Conservation (phyloP, 2,113 vertebrate species). For the Coturnix japonica region DNA sequence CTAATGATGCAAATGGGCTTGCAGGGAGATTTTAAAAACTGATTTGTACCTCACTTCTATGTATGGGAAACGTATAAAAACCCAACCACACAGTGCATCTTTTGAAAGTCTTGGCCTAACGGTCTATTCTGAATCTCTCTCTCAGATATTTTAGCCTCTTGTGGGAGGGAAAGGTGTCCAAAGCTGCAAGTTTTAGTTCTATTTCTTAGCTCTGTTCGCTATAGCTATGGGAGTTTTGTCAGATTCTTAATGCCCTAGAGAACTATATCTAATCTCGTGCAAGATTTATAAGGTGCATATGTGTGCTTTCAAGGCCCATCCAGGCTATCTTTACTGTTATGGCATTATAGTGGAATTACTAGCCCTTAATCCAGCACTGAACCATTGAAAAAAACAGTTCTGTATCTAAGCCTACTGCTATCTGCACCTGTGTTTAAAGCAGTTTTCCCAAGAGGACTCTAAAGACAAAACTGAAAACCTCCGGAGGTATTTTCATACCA, state of each 20-base stretch:
- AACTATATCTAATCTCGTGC: not conserved
- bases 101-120: not conserved
- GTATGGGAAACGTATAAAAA: not conserved
- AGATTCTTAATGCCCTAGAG: constrained; percentile 8
- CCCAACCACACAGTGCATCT: not conserved
- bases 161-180: not conserved
- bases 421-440: constrained; percentile 49
- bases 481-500: constrained; percentile 27
- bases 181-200: not conserved
- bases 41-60: not conserved
- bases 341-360: constrained; percentile 29
- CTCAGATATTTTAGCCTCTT: not conserved
- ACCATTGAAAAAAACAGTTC: not conserved
- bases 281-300: constrained; percentile 34
- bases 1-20: not conserved
- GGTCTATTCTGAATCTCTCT: not conserved
- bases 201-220: constrained; percentile 5
- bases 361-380: not conserved
- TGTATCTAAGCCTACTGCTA: constrained; percentile 26
- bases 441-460: constrained; percentile 41
- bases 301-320: not conserved
- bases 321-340: constrained; percentile 6
- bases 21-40: not conserved
- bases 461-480: constrained; percentile 61
- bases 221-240: not conserved